Evolutionary conservation across 64 coral and sea anemone genomes (phyloP).

Genomic region (Cladopsammia gracilis): DNA sequence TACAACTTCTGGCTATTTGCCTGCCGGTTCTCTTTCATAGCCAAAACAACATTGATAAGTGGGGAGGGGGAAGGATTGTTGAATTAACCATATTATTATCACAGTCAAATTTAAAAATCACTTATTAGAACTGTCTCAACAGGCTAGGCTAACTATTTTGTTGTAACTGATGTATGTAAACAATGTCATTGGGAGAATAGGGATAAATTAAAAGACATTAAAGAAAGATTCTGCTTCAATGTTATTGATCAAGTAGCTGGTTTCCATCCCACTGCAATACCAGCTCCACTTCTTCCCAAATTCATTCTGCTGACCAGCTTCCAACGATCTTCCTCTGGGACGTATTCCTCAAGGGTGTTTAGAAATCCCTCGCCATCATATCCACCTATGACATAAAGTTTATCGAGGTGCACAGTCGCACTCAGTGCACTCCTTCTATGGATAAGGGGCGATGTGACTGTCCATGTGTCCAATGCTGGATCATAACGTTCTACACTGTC

Average conservation of each 20-base stretch:
- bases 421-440: slow-evolving; percentile 74
- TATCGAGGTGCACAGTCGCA: slow-evolving; percentile 49
- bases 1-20: too few relatives aligned
- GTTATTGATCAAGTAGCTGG: slow-evolving; percentile 32
- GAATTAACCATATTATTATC: too few relatives aligned
- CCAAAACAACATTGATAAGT: too few relatives aligned
- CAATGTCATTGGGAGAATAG: too few relatives aligned
- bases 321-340: slow-evolving; percentile 66
- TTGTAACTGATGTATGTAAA: too few relatives aligned
- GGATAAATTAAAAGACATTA: too few relatives aligned
- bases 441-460: slow-evolving; percentile 48
- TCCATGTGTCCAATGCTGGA: slow-evolving; percentile 62
- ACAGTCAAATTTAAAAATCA: too few relatives aligned
- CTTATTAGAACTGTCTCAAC: too few relatives aligned
- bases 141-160: too few relatives aligned
- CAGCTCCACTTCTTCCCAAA: slow-evolving; percentile 77
- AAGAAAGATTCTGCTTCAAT: too few relatives aligned
- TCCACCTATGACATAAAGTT: slow-evolving; percentile 75
- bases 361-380: slow-evolving; percentile 89
- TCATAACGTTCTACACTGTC: slow-evolving; percentile 79
- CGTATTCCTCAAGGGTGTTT: slow-evolving; percentile 75
- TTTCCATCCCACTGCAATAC: slow-evolving; percentile 86
- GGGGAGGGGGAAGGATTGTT: too few relatives aligned
- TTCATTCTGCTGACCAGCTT: slow-evolving; percentile 59
- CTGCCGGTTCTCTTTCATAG: too few relatives aligned